A percentile compares a stretch with the other conserved stretches of the same genome.
These are phyloP conservation scores for Eristalis intricaria DNA, from an alignment of 2,888 invertebrate genomes.

Conservation along the genomic window DNA sequence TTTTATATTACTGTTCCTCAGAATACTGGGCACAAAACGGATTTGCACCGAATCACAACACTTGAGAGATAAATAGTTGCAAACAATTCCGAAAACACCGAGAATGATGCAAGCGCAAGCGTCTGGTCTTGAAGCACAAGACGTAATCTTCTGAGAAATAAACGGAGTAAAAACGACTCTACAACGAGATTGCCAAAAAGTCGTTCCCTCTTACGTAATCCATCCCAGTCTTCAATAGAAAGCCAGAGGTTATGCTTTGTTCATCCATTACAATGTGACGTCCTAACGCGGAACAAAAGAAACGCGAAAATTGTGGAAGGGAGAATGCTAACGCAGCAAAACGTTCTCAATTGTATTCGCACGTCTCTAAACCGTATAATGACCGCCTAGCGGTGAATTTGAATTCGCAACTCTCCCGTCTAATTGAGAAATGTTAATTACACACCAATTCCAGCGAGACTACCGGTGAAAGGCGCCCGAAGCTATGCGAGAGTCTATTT, in stretches of 20 bases:
- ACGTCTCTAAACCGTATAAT: constrained; percentile 1
- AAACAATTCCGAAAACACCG: too few species aligned
- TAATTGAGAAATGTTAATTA: constrained; percentile 45
- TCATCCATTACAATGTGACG: neutral
- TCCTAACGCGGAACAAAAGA: neutral
- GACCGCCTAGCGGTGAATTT: constrained; percentile 5
- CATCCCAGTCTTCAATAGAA: neutral
- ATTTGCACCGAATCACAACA: too few species aligned
- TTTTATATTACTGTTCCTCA: too few species aligned
- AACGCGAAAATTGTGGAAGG: neutral
- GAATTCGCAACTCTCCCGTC: constrained; percentile 11
- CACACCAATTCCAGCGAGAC: constrained; percentile 10
- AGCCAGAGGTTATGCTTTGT: neutral
- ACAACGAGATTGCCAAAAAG: neutral
- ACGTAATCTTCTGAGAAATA: neutral
- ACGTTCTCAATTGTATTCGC: constrained; percentile 29
- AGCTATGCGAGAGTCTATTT: neutral
- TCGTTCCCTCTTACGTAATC: neutral
- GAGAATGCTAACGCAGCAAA: neutral
- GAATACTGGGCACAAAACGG: too few species aligned
- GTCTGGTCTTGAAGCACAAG: neutral
- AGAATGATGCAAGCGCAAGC: neutral
- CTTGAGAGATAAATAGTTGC: too few species aligned
- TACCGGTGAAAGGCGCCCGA: constrained; percentile 12
- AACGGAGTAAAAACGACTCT: neutral